phyloP scores from a whole-genome alignment of 2,113 vertebrate genomes.

The Coptodon bakossiorum region DNA sequence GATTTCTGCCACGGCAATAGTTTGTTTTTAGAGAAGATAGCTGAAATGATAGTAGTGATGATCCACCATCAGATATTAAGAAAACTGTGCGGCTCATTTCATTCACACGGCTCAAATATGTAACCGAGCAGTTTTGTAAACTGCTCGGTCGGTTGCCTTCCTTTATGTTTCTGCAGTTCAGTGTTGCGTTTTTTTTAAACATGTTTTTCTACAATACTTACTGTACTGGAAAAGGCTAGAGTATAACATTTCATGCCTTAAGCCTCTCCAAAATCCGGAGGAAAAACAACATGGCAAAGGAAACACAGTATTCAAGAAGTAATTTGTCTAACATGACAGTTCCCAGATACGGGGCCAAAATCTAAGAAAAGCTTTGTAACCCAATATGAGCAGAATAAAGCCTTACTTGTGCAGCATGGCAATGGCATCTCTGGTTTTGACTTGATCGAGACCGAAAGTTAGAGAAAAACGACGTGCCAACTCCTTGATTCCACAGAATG shows the following conservation, averaged over 20 bases:
- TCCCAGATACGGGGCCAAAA: background rate
- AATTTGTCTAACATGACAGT: conserved; percentile 21
- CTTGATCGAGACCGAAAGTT: conserved; percentile 95
- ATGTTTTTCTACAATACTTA: background rate
- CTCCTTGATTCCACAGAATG: conserved; percentile 97
- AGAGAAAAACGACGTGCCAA: conserved; percentile 95
- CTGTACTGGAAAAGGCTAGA: background rate
- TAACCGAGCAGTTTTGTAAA: too few relatives aligned
- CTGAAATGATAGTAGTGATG: background rate
- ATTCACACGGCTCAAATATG: background rate
- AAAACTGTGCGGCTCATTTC: background rate
- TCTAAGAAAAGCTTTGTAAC: background rate
- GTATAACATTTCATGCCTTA: background rate
- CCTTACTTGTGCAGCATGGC: conserved; percentile 99
- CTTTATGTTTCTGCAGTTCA: background rate
- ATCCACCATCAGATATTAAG: background rate
- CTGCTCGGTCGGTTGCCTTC: background rate
- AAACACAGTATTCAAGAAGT: background rate
- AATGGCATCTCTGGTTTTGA: conserved; percentile 98
- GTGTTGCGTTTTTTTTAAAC: background rate
- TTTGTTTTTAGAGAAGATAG: background rate
- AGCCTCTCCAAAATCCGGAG: background rate
- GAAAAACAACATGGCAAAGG: background rate
- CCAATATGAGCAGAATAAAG: background rate
- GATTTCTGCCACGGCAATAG: background rate